Conservation (phyloP, 2,888 invertebrate genomes). For the Oligia strigilis region DNA sequence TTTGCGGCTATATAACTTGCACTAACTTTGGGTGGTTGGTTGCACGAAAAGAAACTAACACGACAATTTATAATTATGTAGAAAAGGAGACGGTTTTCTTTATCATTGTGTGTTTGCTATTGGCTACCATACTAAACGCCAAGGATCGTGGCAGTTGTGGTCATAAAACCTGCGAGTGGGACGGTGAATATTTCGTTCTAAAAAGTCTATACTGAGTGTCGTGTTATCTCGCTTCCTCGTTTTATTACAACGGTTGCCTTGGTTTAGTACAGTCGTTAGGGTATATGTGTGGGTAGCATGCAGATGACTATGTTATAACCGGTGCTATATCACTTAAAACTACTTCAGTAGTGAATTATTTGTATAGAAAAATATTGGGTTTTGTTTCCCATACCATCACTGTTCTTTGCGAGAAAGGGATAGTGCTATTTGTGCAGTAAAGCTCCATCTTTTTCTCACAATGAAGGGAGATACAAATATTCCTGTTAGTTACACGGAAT, state of each 20-base stretch:
- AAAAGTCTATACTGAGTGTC: neutral
- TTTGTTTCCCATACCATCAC: neutral
- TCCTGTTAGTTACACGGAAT: neutral
- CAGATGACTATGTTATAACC: neutral
- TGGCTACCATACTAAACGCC: neutral
- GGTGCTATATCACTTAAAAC: neutral
- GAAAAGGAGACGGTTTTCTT: neutral
- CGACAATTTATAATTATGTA: neutral
- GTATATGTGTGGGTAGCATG: constrained; percentile 2
- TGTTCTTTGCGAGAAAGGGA: neutral
- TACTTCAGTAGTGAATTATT: neutral
- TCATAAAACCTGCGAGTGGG: neutral
- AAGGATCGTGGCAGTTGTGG: neutral
- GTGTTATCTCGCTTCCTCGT: neutral
- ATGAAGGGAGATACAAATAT: neutral
- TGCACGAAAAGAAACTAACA: constrained; percentile 32
- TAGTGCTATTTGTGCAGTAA: too few relatives aligned
- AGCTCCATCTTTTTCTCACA: neutral
- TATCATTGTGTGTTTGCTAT: neutral
- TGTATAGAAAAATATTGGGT: neutral
- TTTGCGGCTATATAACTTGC: constrained; percentile 35
- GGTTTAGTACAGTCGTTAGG: neutral
- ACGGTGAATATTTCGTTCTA: neutral
- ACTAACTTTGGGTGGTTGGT: constrained; percentile 31
- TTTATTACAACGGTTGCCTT: neutral